Percentiles rank a stretch among this genome's conserved stretches.
Conservation (phyloP, 2,113 vertebrate species). For the Pungitius pungitius region DNA sequence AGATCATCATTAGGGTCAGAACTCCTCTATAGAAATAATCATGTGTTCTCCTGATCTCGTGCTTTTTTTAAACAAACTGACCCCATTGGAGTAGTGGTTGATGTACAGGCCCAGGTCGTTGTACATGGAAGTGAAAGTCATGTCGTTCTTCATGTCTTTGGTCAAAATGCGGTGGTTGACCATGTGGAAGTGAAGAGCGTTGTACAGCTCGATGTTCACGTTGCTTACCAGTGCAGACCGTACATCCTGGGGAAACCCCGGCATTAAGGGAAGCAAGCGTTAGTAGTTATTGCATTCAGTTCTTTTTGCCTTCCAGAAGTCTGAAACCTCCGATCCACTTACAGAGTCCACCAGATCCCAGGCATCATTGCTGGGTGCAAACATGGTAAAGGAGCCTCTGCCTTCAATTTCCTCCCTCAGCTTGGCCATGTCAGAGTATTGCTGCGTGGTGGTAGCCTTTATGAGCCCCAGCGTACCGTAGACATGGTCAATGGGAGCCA, state of each 20-base stretch:
- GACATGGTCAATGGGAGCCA: constrained; percentile 93
- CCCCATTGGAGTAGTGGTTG: constrained; percentile 96
- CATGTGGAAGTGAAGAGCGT: constrained; percentile 92
- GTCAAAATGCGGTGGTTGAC: constrained; percentile 89
- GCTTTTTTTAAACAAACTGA: constrained; percentile 68
- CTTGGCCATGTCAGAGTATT: constrained; percentile 85
- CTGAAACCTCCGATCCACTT: constrained; percentile 62
- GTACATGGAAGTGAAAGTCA: constrained; percentile 88
- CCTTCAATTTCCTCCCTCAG: constrained; percentile 90
- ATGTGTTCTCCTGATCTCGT: not conserved
- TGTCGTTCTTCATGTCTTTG: constrained; percentile 92
- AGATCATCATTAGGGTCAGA: not conserved
- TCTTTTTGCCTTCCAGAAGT: not conserved
- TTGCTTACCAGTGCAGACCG: constrained; percentile 86
- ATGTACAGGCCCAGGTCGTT: constrained; percentile 86
- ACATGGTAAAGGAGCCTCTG: constrained; percentile 90
- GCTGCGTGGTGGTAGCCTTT: constrained; percentile 85
- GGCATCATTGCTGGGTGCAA: constrained; percentile 94
- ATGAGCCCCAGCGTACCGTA: constrained; percentile 91
- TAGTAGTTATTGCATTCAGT: not conserved
- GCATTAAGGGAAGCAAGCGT: not conserved
- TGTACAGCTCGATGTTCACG: constrained; percentile 89
- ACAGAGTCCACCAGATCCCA: constrained; percentile 88
- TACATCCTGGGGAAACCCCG: constrained; percentile 74
- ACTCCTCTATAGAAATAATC: not conserved